Conservation (phyloP, 2,113 vertebrate species). For the Pimephales promelas region DNA sequence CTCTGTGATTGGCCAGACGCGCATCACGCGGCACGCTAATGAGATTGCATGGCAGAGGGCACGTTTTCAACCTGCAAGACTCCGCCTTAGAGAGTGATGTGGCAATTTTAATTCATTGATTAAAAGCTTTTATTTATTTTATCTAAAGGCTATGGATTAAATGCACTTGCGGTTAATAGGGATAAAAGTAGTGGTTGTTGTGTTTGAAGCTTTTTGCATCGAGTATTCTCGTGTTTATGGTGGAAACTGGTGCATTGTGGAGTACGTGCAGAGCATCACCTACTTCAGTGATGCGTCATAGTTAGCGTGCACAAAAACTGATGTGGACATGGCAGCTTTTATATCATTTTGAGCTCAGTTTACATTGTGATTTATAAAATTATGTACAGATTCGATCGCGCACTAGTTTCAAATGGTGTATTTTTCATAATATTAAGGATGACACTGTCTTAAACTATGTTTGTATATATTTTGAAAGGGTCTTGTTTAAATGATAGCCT, state of each 20-base stretch:
- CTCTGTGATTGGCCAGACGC: constrained; percentile 64
- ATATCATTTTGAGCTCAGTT: background rate
- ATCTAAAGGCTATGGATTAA: background rate
- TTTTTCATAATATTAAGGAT: background rate
- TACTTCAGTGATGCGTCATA: constrained; percentile 59
- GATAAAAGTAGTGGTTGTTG: background rate
- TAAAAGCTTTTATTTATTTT: too few species aligned
- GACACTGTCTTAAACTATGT: background rate
- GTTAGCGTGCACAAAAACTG: constrained; percentile 54
- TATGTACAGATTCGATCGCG: background rate
- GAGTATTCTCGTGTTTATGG: background rate
- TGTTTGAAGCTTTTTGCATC: background rate
- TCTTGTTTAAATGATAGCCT: background rate
- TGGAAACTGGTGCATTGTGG: constrained; percentile 62
- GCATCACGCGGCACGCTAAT: constrained; percentile 51
- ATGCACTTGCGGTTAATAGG: background rate
- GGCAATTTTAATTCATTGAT: background rate
- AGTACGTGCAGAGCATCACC: constrained; percentile 72
- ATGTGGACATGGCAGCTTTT: background rate
- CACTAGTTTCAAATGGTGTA: background rate
- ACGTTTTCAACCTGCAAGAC: constrained; percentile 63
- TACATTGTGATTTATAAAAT: background rate
- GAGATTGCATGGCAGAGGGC: constrained; percentile 55
- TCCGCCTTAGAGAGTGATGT: background rate
- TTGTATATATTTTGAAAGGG: background rate